Percentiles rank a stretch among this genome's conserved stretches.
These are phyloP conservation scores for Azorinus chamasolen DNA, from an alignment of 2,888 invertebrate species.

Conservation along the genomic window DNA sequence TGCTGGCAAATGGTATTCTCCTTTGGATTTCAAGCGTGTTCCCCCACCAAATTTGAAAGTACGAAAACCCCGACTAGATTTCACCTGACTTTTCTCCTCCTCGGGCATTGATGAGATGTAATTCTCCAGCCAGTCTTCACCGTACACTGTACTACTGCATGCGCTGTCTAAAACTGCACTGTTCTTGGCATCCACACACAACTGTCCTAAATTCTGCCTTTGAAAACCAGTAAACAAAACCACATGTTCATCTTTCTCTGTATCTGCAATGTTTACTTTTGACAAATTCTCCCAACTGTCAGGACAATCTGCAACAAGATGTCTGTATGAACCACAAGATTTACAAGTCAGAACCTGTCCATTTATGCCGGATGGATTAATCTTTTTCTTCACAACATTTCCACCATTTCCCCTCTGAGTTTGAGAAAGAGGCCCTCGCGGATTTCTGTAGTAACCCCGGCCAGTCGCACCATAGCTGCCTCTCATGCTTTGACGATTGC, in stretches of 20 bases:
- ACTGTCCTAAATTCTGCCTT: not conserved
- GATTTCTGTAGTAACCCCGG: not conserved
- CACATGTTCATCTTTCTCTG: not conserved
- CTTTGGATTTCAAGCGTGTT: conserved; percentile 23
- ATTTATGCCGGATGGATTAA: not conserved
- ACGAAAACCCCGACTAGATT: conserved; percentile 23
- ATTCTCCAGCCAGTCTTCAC: conserved; percentile 45
- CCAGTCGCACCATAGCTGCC: no score
- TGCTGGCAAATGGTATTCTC: conserved; percentile 22
- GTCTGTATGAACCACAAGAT: not conserved
- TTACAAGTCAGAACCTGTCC: not conserved
- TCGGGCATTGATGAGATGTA: conserved; percentile 17
- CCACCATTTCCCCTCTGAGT: not conserved
- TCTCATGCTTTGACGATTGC: no score
- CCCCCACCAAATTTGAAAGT: conserved; percentile 53
- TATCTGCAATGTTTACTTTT: conserved; percentile 8
- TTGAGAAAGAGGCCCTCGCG: not conserved
- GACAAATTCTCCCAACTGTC: conserved; percentile 2
- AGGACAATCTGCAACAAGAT: no score
- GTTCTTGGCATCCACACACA: conserved; percentile 32
- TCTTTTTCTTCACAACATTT: not conserved
- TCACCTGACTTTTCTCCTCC: conserved; percentile 8
- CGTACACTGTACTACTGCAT: conserved; percentile 64
- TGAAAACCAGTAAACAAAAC: conserved; percentile 6
- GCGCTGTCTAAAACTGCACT: conserved; percentile 66